phyloP scores from a whole-genome alignment of 2,113 vertebrate species.

The Ursus arctos region DNA sequence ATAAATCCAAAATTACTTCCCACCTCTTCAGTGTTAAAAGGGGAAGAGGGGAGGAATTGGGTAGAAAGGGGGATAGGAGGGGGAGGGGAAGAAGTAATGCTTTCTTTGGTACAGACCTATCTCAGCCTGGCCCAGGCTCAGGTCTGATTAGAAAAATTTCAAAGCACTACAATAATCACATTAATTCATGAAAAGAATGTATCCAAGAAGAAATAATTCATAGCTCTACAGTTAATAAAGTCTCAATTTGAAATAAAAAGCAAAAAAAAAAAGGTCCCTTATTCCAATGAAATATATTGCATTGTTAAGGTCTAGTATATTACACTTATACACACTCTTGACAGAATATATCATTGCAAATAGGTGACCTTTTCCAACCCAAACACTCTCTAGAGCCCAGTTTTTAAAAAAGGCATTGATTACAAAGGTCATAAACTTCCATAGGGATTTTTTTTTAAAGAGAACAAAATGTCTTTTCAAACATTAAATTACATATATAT shows the following conservation, averaged over 20 bases:
- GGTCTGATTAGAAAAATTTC: not conserved
- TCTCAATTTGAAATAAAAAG: constrained; percentile 59
- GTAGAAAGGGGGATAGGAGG: fast-evolving
- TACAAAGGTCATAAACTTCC: constrained; percentile 76
- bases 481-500: constrained; percentile 13
- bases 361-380: constrained; percentile 70
- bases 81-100: not conserved
- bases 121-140: not conserved
- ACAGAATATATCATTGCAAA: constrained; percentile 63
- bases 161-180: not conserved
- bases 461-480: constrained; percentile 68
- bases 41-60: no score
- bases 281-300: constrained; percentile 52
- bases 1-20: not conserved
- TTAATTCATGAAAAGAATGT: not conserved
- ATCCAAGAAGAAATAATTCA: constrained; percentile 8
- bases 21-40: not conserved
- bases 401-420: constrained; percentile 70
- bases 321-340: constrained; percentile 69
- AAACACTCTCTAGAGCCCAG: constrained; percentile 67
- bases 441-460: constrained; percentile 56
- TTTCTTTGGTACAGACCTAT: not conserved
- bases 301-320: constrained; percentile 67
- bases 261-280: not conserved
- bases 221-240: constrained; percentile 35